phyloP scores from a whole-genome alignment of 2,797 vertebrate genomes.

The Echeneis naucrates region DNA sequence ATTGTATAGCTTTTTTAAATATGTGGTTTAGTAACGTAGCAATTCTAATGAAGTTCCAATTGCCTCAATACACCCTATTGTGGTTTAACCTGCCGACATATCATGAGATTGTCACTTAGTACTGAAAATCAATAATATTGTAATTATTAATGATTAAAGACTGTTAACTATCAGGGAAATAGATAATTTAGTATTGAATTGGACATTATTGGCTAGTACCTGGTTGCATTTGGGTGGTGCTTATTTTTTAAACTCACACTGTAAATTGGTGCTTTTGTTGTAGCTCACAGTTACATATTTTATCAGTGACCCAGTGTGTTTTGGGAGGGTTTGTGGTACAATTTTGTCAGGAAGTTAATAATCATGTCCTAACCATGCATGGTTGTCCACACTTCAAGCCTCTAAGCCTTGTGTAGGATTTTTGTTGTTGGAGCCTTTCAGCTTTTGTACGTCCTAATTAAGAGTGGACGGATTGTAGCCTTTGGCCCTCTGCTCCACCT shows the following conservation, averaged over 20 bases:
- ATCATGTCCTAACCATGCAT: slow-evolving; percentile 27
- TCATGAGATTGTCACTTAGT: background rate
- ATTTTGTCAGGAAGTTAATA: slow-evolving; percentile 39
- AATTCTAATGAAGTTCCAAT: background rate
- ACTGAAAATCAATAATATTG: too few relatives aligned
- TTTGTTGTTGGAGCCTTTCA: slow-evolving; percentile 24
- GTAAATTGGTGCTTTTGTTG: slow-evolving; percentile 23
- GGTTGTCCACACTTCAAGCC: slow-evolving; percentile 24
- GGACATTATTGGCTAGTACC: background rate
- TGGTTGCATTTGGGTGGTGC: slow-evolving; percentile 1
- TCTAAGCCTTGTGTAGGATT: slow-evolving; percentile 30
- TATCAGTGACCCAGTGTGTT: slow-evolving; percentile 6
- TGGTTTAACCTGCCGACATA: background rate
- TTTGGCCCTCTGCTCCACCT: slow-evolving; percentile 46
- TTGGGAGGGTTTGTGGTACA: slow-evolving; percentile 26
- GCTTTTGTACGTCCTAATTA: slow-evolving; percentile 27
- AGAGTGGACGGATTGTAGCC: slow-evolving; percentile 29
- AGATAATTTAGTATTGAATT: background rate
- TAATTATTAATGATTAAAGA: background rate
- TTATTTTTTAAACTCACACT: slow-evolving; percentile 8
- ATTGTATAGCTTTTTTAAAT: background rate
- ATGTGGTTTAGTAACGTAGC: background rate
- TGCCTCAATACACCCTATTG: background rate
- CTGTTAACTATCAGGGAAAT: background rate
- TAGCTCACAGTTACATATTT: slow-evolving; percentile 20